A percentile compares a stretch with the other conserved stretches of the same genome.
These are phyloP conservation scores for Tricholaema leucomelas DNA, from an alignment of 2,113 vertebrate genomes.

Conservation along the genomic window DNA sequence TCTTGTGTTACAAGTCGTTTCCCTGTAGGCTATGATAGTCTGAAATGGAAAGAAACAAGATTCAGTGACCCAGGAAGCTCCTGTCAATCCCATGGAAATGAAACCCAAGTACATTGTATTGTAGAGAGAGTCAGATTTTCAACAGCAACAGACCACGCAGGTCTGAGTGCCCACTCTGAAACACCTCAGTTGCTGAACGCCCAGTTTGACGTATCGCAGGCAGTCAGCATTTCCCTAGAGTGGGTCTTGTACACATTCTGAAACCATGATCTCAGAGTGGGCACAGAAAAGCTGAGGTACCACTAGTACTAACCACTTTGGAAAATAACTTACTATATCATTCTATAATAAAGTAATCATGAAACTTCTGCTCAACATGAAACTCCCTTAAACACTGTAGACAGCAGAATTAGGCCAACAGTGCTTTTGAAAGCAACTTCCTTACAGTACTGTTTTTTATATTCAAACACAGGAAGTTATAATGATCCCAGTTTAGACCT, in stretches of 20 bases:
- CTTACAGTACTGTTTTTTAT: not conserved
- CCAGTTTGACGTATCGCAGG: not conserved
- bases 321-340: slow-evolving; percentile 6
- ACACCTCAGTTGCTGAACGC: not conserved
- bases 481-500: not conserved
- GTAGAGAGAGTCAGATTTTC: not conserved
- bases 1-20: not conserved
- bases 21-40: not conserved
- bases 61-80: not conserved
- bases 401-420: not conserved
- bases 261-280: slow-evolving; percentile 10
- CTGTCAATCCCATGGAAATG: not conserved
- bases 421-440: slow-evolving; percentile 18
- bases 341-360: slow-evolving; percentile 19
- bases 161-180: not conserved
- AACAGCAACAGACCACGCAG: not conserved
- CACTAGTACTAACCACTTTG: not conserved
- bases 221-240: not conserved
- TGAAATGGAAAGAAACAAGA: slow-evolving; percentile 5
- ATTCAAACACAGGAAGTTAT: not conserved
- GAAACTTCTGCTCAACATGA: slow-evolving; percentile 29
- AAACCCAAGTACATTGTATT: not conserved
- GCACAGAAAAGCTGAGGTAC: not conserved
- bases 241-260: not conserved
- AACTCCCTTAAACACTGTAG: not conserved